Percentiles rank a stretch among this genome's conserved stretches.
Conservation (phyloP, 1,140 invertebrate genomes). For the Planococcus citri region DNA sequence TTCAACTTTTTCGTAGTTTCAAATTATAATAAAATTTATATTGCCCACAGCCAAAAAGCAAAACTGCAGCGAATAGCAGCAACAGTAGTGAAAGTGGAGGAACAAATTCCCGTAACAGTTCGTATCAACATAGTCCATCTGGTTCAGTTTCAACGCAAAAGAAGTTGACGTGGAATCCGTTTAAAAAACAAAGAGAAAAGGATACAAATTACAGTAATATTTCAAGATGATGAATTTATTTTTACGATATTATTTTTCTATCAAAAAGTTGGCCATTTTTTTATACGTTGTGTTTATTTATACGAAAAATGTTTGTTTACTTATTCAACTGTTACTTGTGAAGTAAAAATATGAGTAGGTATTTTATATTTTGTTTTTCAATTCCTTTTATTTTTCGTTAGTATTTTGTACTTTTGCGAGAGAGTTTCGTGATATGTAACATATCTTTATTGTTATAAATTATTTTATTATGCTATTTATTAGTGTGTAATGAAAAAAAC, state of each 20-base stretch:
- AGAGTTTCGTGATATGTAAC: too few relatives aligned
- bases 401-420: background rate
- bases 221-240: slow-evolving; percentile 15
- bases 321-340: too few relatives aligned
- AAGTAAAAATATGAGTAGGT: too few relatives aligned
- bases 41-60: slow-evolving; percentile 19
- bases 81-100: slow-evolving; percentile 37
- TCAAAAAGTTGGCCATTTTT: background rate
- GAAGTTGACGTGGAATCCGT: slow-evolving; percentile 51
- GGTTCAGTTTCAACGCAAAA: slow-evolving; percentile 45
- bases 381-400: background rate
- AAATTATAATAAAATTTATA: background rate
- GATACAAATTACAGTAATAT: slow-evolving; percentile 23
- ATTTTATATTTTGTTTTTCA: background rate
- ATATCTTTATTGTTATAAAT: too few relatives aligned
- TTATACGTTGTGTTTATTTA: background rate
- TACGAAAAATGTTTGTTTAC: too few relatives aligned
- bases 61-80: slow-evolving; percentile 35
- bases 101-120: slow-evolving; percentile 42
- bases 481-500: background rate
- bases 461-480: background rate
- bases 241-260: background rate
- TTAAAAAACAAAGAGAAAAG: slow-evolving; percentile 40
- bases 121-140: slow-evolving; percentile 40
- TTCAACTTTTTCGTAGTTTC: too few relatives aligned